Evolutionary conservation across 2,113 vertebrate genomes (phyloP), one percentile per base, ranked within the genome.

Genomic region (Andinoacara biseriatus): DNA sequence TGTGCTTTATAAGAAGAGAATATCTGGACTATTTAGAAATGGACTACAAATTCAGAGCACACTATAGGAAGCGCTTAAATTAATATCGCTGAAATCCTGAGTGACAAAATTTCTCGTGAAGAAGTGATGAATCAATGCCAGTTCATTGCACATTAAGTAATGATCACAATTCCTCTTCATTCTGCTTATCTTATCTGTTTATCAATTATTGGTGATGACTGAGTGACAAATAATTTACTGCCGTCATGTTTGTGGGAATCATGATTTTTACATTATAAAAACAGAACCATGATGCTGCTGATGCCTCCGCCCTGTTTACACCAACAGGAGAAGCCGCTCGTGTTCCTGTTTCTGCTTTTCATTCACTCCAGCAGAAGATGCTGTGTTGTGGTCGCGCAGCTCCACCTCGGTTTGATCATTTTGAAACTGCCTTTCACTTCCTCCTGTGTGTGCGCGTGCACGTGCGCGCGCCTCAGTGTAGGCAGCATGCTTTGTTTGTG

Each of bases 381-480:
- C 15, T 33, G n/a, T 18, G 46, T 56, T 84, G 84, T 61, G 78
- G 56, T 84, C 76, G 40, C 40, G 57, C 60, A 58, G 60, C 80
- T 52, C 17, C 62, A 59, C 18, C 72, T 72, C 20, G 3, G 54
- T n/a, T 77, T 56, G 49, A 78, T 86, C 80, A 60, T 75, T 76
- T 38, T 81, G 67, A 85, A 88, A 82, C 86, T 43, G 59, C 54
- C 56, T 57, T 49, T 87, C 76, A 82, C 82, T 87, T 91, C 86
- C 86, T 85, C 54, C 38, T 76, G 13, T 54, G 5, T 59, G 72
- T 29, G 1, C 67, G n/a, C n/a, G n/a, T n/a, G n/a, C n/a, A n/a
- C n/a, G 96, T 97, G 92, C 89, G 92, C 24, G 6, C 46, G 14
- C 3, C 26, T 78, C 18, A 61, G 22, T 24, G 17, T 11, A 75